phyloP scores from a whole-genome alignment of 2,113 vertebrate species.

The Cervus canadensis region DNA sequence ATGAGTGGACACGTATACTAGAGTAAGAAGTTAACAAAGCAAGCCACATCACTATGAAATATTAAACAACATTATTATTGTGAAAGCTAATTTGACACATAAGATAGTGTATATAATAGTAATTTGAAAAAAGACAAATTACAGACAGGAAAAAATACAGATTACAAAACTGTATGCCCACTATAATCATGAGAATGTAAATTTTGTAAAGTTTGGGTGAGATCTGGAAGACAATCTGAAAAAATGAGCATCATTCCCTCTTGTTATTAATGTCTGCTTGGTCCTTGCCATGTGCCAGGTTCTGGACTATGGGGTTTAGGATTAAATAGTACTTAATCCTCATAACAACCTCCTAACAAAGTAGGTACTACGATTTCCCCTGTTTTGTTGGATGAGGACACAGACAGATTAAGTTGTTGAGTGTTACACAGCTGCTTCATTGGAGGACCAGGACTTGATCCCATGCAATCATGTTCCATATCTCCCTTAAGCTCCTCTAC shows the following conservation, averaged over 20 bases:
- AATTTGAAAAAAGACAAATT: background rate
- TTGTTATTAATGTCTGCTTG: background rate
- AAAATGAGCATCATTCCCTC: background rate
- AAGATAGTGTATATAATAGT: background rate
- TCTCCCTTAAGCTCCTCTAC: background rate
- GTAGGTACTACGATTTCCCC: background rate
- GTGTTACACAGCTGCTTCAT: background rate
- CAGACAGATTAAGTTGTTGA: background rate
- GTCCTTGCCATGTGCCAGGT: background rate
- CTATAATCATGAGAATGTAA: background rate
- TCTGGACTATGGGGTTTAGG: background rate
- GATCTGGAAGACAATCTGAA: background rate
- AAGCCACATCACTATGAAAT: background rate
- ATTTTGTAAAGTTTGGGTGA: background rate
- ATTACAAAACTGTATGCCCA: background rate
- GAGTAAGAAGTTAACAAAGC: background rate
- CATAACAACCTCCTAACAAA: background rate
- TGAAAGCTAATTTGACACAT: background rate
- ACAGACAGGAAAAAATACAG: background rate
- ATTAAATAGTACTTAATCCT: background rate
- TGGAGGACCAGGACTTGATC: background rate
- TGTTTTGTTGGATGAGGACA: background rate
- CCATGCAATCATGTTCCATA: background rate
- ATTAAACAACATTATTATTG: background rate
- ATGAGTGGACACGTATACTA: fast-evolving